Evolutionary conservation across 2,888 invertebrate species (phyloP), one percentile per base, ranked within the genome.

Genomic region (Girardia tigrina): DNA sequence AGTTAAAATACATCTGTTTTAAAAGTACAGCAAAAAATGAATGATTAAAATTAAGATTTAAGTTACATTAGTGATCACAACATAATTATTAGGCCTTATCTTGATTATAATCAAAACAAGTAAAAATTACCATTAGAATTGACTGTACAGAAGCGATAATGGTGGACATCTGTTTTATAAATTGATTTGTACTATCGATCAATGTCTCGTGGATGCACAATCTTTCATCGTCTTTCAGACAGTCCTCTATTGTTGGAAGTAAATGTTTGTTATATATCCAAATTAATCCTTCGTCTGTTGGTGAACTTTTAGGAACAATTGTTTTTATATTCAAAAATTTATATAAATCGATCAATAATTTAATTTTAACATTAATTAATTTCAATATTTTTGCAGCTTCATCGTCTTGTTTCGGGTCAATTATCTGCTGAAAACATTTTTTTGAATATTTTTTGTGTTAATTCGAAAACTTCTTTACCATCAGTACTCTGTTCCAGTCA

Each of bases 401-500:
- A n/a, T 56, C 56, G 8, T 56, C 56, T 12, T 6, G 23, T 56
- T 56, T 56, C 4, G 56, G 4, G 4, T 56, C 56, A 56, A 6
- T 23, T 6, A 20, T 56, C n/a, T 56, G n/a, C n/a, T 12, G 16
- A 8, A 36, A 16, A 36, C 12, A 12, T 36, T 36, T 36, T 36
- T 36, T 36, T 36, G 12, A 36, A 36, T 36, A 12, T 36, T 16
- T 12, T 16, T 16, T 6, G n/a, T 56, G n/a, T 20, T 20, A 56
- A 56, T 56, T 56, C 56, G 8, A 56, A 6, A 56, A 56, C n/a
- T 56, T 12, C 16, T 16, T 56, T 56, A 56, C 56, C n/a, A 56
- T 56, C 23, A 16, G 4, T n/a, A 56, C n/a, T 16, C 23, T 56
- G 23, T 56, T n/a, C 4, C 8, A 56, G 4, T 73, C 82, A 84